Evolutionary conservation across 2,797 vertebrate genomes (phyloP).

Genomic region (Hozukius guyotensis): DNA sequence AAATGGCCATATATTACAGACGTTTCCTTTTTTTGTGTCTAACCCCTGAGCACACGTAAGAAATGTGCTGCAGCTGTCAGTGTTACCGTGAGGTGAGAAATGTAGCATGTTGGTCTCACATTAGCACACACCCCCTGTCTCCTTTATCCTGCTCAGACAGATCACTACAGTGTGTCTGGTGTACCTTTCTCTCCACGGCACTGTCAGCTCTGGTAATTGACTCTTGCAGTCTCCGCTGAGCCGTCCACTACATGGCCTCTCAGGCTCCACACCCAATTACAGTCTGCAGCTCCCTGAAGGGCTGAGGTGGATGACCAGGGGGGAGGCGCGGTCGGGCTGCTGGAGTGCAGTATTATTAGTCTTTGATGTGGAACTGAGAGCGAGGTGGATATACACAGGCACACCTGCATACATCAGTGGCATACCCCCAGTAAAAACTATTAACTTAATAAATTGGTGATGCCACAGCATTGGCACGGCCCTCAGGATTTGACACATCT

Average conservation of each 20-base stretch:
- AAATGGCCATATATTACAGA: background rate
- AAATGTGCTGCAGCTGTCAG: constrained; percentile 24
- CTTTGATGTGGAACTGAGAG: constrained; percentile 60
- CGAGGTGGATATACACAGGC: constrained; percentile 14
- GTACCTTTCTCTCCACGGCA: constrained; percentile 66
- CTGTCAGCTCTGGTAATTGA: constrained; percentile 78
- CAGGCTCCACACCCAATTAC: constrained; percentile 74
- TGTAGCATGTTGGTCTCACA: constrained; percentile 55
- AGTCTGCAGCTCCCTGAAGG: constrained; percentile 59
- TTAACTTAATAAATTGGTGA: constrained; percentile 43
- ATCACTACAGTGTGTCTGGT: constrained; percentile 60
- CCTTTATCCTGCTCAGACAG: constrained; percentile 59
- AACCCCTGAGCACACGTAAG: background rate
- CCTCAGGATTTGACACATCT: constrained; percentile 26
- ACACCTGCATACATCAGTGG: constrained; percentile 20
- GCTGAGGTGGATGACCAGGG: constrained; percentile 47
- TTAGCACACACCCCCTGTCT: constrained; percentile 48
- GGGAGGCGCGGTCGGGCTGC: background rate
- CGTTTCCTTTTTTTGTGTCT: background rate
- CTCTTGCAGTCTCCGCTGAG: constrained; percentile 70
- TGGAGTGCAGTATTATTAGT: constrained; percentile 54
- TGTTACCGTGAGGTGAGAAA: constrained; percentile 34
- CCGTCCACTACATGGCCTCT: constrained; percentile 69
- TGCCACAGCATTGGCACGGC: constrained; percentile 26
- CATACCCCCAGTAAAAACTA: constrained; percentile 15